Evolutionary conservation across 2,797 vertebrate genomes (phyloP), one percentile per base, ranked within the genome.

Genomic region (Salmo trutta): DNA sequence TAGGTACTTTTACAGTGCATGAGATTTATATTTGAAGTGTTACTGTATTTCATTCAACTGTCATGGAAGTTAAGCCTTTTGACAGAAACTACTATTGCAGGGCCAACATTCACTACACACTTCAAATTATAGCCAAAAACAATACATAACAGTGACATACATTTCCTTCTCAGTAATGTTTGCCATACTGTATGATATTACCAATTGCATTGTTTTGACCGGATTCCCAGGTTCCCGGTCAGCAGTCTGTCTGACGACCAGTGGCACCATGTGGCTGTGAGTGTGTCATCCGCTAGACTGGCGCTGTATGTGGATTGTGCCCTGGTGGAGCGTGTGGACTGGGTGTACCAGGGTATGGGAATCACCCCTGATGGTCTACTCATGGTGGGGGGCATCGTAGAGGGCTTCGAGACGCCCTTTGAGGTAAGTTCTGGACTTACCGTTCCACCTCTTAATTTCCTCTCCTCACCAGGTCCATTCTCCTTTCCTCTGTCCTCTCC

Each of bases 391-490:
- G 97, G 96, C 73, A 91, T 93, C 76, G 80, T 95, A 0, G 94
- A 96, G 74, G 84, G 90, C 66, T 96, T 94, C 0, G 96, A 97
- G 82, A 94, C 94, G 31, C 96, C 96, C 0, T 97, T 97, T 77
- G 92, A 96, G 92, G 97, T 97, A 79, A 91, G 86, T 5, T 12
- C 15, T 68, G n/a, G 59, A 8, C 3, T 21, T 1, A 53, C 73
- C 19, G 53, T 24, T 64, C 36, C 53, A 27, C 14, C 65, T 67
- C 62, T 71, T 51, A 1, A 68, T 8, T 19, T n/a, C 15, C 2
- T 36, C 14, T 29, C 24, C 62, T 24, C 62, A 15, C 21, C 62
- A 47, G 41, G 29, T 19, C 12, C 62, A 12, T 12, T 29, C 15
- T 66, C 65, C 24, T 29, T 27, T 1, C 54, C 54, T n/a, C 54